Conservation (phyloP, 2,888 invertebrate genomes). For the Tanypteryx hageni region DNA sequence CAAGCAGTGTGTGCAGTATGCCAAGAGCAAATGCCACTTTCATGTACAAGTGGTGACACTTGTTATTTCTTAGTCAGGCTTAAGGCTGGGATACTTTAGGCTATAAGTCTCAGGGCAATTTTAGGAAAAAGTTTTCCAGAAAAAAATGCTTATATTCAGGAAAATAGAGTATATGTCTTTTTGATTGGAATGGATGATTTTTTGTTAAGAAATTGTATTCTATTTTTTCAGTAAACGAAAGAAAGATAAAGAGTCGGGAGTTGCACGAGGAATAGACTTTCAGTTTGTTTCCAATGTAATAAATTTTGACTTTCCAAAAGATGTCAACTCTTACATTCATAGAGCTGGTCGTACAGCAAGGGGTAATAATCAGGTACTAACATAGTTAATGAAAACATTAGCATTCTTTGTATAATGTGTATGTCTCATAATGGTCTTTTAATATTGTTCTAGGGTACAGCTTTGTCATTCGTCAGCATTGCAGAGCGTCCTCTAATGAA, state of each 20-base stretch:
- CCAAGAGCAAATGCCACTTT: no score
- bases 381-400: no score
- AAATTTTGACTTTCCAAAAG: constrained; percentile 98
- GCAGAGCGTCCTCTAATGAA: constrained; percentile 86
- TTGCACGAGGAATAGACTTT: constrained; percentile 98
- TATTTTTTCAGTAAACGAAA: constrained; percentile 77
- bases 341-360: constrained; percentile 95
- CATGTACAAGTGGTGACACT: no score
- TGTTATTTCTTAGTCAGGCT: no score
- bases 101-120: no score
- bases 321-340: constrained; percentile 94
- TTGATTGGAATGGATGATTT: not conserved
- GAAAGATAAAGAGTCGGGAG: constrained; percentile 95
- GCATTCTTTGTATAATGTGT: not conserved
- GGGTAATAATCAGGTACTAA: constrained; percentile 87
- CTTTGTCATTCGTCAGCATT: constrained; percentile 91
- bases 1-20: no score
- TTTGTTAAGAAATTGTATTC: constrained; percentile 56
- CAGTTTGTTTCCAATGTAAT: constrained; percentile 98
- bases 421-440: not conserved
- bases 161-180: not conserved
- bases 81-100: no score
- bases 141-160: not conserved
- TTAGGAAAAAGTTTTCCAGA: no score
- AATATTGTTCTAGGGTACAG: constrained; percentile 83